Base-by-base conservation (phyloP, 1,140 invertebrate species). In the Saccostrea glomerata region DNA sequence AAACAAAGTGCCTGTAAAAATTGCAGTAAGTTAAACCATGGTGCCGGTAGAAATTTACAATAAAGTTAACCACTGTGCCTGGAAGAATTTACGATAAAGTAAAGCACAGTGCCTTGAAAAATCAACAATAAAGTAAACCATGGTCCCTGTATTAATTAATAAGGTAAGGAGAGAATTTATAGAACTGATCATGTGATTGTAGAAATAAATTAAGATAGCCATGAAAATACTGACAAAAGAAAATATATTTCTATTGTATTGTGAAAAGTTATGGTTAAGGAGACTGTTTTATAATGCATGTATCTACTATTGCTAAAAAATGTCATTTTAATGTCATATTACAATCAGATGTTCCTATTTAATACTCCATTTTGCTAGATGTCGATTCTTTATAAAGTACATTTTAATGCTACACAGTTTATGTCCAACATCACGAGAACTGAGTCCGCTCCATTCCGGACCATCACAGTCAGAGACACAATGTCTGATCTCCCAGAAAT, bases 401-500 rank as follows among this genome's bases (percentile, higher is more conserved):
- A 30, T 25, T 82, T 82, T 82, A 17, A 47, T 83, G 15, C 85
- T 87, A 93, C 94, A 17, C 88, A 95, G 94, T 95, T 93, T 91
- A 88, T 90, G n/a, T 93, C 94, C 11, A 95, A 96, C 91, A 96
- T 96, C 86, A 95, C 93, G 47, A 96, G 96, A 94, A 93, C 92
- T 25, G 96, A 96, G 25, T 97, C 96, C 0, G 97, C 97, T 6
- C 97, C 97, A 3, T 96, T 96, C 88, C 95, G 97, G 84, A 97
- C 97, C 0, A 96, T 97, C 84, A 97, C 96, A 4, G 97, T 98
- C 9, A 94, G 96, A 23, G 98, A 98, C 94, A 96, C 97, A 0
- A 97, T 98, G 96, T 97, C 96, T 73, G 98, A 98, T 95, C 95
- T 98, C 25, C 97, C 97, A 0, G 95, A 96, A 84, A 97, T 98